These are phyloP conservation scores for Petrocephalus schoutedeni DNA, from an alignment of 2,797 vertebrate genomes.

Conservation along the genomic window DNA sequence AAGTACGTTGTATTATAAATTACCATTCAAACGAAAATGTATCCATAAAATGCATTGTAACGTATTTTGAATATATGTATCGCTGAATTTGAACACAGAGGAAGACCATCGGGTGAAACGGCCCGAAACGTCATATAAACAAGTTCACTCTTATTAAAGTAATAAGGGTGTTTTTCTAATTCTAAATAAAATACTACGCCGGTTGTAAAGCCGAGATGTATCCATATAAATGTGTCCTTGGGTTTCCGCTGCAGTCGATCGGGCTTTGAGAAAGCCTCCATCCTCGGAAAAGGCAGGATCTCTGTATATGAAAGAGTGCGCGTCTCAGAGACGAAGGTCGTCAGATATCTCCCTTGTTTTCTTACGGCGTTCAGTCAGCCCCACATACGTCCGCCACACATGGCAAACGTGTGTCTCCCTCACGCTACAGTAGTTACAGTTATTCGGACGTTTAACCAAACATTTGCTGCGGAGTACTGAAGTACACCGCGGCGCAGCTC, in stretches of 20 bases:
- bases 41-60: constrained; percentile 6
- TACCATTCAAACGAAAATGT: neutral
- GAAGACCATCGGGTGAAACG: neutral
- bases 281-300: neutral
- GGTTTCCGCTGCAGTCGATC: neutral
- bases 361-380: constrained; percentile 19
- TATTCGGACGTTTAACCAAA: neutral
- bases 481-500: neutral
- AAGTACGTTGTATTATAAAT: neutral
- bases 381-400: neutral
- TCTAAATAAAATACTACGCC: neutral
- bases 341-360: constrained; percentile 20
- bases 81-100: neutral
- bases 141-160: neutral
- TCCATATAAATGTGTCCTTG: neutral
- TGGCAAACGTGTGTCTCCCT: neutral
- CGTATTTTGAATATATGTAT: neutral
- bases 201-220: neutral
- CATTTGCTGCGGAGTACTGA: neutral
- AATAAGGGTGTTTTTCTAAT: neutral
- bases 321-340: constrained; percentile 2
- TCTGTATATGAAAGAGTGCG: neutral
- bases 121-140: neutral
- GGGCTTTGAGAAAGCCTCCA: neutral
- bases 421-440: constrained; percentile 20